Evolutionary conservation across 2,888 invertebrate genomes (phyloP), one percentile per base, ranked within the genome.

Genomic region (Argyra leucocephala): DNA sequence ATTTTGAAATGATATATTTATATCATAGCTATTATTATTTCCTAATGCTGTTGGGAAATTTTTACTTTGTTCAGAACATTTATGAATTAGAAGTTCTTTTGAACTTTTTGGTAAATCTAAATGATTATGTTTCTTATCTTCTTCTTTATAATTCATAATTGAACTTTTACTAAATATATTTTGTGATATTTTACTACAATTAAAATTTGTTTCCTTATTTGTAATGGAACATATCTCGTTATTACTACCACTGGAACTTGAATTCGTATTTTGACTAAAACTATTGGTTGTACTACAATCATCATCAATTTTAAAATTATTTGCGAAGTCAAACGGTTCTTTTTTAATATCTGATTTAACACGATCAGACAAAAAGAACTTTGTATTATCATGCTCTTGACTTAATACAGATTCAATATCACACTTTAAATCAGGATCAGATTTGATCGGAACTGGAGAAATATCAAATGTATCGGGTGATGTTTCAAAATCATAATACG

Each of bases 1-100:
- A 69, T 31, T 67, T 66, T 21, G 68, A 66, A 3, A 60, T 67
- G 6, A 69, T 64, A 23, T 70, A 21, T 66, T 70, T 22, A 71
- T 57, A 12, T 69, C 71, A 66, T 71, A 48, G 18, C n/a, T 48
- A 48, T 15, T n/a, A 48, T 18, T 48, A 48, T n/a, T 48, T n/a
- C n/a, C n/a, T 3, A 48, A 18, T 9, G 48, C 15, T 2, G 12
- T 48, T 48, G 48, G 18, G 5, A 48, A 48, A n/a, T 18, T 48
- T 48, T 15, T 48, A 2, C 5, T 48, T 48, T 15, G 48, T 48
- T 48, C 48, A 48, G 2, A 18, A 5, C 18, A 18, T 48, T 48
- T 48, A 48, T 48, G 1, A 31, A 7, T 31, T 31, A 7, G 5
- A 3, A 15, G 5, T 18, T 48, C 48, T 18, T n/a, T 37, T 66